These are phyloP conservation scores for Semnornis frantzii DNA, from an alignment of 2,113 vertebrate genomes.

Conservation along the genomic window DNA sequence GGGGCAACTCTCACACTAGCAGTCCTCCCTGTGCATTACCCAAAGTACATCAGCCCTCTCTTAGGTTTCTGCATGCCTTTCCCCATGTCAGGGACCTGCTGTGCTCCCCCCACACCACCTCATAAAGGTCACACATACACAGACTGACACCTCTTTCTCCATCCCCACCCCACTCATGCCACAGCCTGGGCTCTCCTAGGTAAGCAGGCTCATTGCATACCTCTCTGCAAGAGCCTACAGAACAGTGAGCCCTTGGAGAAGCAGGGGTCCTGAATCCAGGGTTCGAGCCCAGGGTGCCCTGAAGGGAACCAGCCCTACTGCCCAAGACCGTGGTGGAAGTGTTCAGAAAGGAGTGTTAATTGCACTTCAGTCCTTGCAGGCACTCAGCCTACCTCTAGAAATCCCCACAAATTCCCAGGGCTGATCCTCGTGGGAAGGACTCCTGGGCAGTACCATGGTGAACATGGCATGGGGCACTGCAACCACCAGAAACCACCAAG, in stretches of 20 bases:
- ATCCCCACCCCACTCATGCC: not conserved
- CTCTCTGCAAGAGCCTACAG: not conserved
- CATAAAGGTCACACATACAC: not conserved
- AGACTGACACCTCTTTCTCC: not conserved
- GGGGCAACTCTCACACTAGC: not conserved
- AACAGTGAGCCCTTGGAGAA: not conserved
- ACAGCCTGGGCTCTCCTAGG: not conserved
- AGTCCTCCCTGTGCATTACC: not conserved
- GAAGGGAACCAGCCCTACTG: not conserved
- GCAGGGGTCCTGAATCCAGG: not conserved
- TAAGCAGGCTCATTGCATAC: not conserved
- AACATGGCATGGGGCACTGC: not conserved
- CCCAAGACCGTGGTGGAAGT: not conserved
- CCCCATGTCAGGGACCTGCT: not conserved
- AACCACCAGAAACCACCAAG: not conserved
- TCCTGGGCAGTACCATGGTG: fast-evolving
- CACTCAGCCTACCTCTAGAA: not conserved
- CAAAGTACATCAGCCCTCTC: not conserved
- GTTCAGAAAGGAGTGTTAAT: not conserved
- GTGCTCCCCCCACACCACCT: not conserved
- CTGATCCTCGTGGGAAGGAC: not conserved
- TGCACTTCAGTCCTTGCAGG: conserved; percentile 34
- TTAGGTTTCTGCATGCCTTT: not conserved
- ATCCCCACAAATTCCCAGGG: not conserved
- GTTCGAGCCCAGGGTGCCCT: not conserved